A percentile compares a stretch with the other conserved stretches of the same genome.
These are phyloP conservation scores for Agonopterix arenella DNA, from an alignment of 2,888 invertebrate species.

Conservation along the genomic window DNA sequence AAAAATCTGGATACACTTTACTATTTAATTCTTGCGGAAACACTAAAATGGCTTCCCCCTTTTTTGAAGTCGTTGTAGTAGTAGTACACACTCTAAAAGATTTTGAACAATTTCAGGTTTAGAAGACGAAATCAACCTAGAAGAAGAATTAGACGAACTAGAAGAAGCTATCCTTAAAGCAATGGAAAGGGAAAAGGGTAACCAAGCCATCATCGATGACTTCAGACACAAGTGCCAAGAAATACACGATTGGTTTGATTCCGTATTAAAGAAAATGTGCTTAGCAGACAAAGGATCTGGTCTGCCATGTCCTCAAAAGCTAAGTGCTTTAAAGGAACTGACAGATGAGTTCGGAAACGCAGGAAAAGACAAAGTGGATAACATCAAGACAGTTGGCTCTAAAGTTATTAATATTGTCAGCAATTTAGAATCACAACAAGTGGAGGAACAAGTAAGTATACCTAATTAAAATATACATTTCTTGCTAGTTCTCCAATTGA, in stretches of 20 bases:
- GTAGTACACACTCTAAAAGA: too few species aligned
- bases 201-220: constrained; percentile 86
- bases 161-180: constrained; percentile 83
- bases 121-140: constrained; percentile 83
- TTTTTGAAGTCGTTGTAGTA: too few species aligned
- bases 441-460: constrained; percentile 86
- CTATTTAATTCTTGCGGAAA: neutral
- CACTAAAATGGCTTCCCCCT: neutral
- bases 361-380: constrained; percentile 83
- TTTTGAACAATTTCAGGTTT: constrained; percentile 43
- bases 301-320: constrained; percentile 87
- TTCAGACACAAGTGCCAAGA: constrained; percentile 85
- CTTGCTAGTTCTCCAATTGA: too few species aligned
- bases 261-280: constrained; percentile 87
- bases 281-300: constrained; percentile 90
- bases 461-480: neutral
- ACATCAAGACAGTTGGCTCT: constrained; percentile 82
- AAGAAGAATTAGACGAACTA: constrained; percentile 82
- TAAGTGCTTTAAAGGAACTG: constrained; percentile 84
- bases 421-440: constrained; percentile 92
- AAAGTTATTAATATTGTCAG: constrained; percentile 88
- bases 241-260: constrained; percentile 89
- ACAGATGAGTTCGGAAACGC: constrained; percentile 84
- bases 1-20: neutral
- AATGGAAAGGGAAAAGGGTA: constrained; percentile 84